Base-by-base conservation (phyloP, 2,113 vertebrate species). In the Mirounga angustirostris region DNA sequence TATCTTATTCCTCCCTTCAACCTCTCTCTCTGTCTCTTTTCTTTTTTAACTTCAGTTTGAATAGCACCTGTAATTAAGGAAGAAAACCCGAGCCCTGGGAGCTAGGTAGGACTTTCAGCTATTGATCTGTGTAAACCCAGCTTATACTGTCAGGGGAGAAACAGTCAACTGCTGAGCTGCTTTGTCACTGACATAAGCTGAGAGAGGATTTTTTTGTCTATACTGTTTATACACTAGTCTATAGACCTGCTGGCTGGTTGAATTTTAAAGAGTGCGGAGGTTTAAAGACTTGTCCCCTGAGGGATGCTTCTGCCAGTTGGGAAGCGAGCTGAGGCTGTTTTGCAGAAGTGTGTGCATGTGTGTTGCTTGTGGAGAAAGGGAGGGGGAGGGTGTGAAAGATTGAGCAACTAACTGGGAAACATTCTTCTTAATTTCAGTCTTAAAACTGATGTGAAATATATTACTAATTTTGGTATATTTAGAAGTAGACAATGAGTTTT, bases 251-350 rank as follows among this genome's bases (percentile, higher is more conserved):
- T 99, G 99, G 99, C 99, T 99, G 99, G 99, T 98, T 99, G 99
- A 99, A 99, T 99, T 99, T 99, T 99, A 99, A 99, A 99, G 99
- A 99, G 99, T 98, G 99, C 87, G 95, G 99, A 99, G 99, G 99
- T 99, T 99, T 99, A 99, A 99, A 99, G 99, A 99, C 99, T 97
- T 98, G 99, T 99, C 99, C 99, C 99, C 99, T 96, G 98, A 99
- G 99, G 99, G 99, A 99, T 98, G 99, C 99, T 98, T 96, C 98
- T 99, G 99, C 98, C 99, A 99, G 99, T 99, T 99, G 99, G 99
- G 99, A 99, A 99, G 99, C 99, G 99, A 99, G 99, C 98, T 96
- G 98, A 98, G 98, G 99, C 98, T 94, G 98, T 56, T 96, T 96
- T 97, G 96, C 78, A 98, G 98, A 97, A 97, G 97, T 98, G 95